phyloP scores from a whole-genome alignment of 2,113 vertebrate species.

The Raja brachyura region DNA sequence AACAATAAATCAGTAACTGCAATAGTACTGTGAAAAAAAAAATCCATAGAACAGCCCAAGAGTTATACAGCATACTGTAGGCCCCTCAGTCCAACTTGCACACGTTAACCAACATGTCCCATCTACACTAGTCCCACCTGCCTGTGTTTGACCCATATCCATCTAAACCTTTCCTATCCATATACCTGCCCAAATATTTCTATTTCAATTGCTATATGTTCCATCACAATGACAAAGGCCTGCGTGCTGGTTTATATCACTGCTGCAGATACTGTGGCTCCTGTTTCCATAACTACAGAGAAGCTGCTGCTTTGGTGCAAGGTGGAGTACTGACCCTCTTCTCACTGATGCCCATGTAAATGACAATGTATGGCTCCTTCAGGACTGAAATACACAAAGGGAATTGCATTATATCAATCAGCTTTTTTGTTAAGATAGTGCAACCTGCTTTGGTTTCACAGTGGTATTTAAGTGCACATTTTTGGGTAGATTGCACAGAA shows the following conservation, averaged over 20 bases:
- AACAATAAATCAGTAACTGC: no score
- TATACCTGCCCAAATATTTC: no score
- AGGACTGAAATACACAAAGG: conserved; percentile 11
- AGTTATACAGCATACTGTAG: no score
- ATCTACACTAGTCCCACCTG: no score
- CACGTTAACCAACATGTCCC: no score
- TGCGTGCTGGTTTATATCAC: background rate
- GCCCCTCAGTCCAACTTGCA: no score
- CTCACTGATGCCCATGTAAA: conserved; percentile 8
- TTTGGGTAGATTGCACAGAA: background rate
- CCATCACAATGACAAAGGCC: conserved; percentile 1
- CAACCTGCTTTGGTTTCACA: background rate
- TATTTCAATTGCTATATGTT: background rate
- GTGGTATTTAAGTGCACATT: background rate
- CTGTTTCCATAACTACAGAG: conserved; percentile 22
- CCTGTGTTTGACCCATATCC: no score
- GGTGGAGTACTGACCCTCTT: background rate
- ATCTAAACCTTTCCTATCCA: no score
- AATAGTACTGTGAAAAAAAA: no score
- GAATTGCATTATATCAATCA: conserved; percentile 12
- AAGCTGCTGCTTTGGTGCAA: background rate
- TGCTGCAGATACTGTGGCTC: background rate
- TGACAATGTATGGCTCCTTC: background rate
- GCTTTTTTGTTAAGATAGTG: background rate
- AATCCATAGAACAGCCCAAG: no score